Evolutionary conservation across 2,113 vertebrate genomes (phyloP), one percentile per base, ranked within the genome.

Genomic region (Sander vitreus): DNA sequence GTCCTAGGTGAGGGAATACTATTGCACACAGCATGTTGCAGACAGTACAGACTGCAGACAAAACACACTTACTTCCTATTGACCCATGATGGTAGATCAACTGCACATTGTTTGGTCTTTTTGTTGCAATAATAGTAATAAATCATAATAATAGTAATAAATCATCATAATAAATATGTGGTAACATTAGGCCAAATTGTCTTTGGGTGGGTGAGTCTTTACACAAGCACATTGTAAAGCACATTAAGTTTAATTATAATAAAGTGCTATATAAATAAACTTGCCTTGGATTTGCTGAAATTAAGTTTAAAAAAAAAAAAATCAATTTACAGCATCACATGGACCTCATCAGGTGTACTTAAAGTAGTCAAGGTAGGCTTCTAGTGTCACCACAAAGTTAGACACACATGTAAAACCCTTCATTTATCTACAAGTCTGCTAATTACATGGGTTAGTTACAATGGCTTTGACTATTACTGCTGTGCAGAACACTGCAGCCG

Each of bases 391-490:
- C 30, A 73, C 55, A 55, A 67, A 43, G 68, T 19, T 19, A 43
- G 39, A 60, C 58, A 73, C 12, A 15, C 50, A 43, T 43, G 53
- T 58, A 59, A 67, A 58, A 57, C n/a, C 39, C 27, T 60, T 65
- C 55, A 50, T 79, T 47, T 54, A 48, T 79, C 48, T 33, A 7
- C 50, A 69, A 30, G 30, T 77, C 55, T 11, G 57, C 62, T 70
- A 76, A 82, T 85, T 54, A 79, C 72, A 80, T 54, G n/a, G 66
- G 51, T 66, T 69, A 57, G 33, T 76, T 53, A 78, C 48, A 67
- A 70, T 45, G 62, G 53, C 62, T 82, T 58, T 78, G 27, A 72
- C 57, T 73, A 51, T 84, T 69, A 55, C 50, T 73, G 54, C 60
- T n/a, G 36, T 3, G 19, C 57, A 66, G 47, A 70, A 65, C 45